These are phyloP conservation scores for Callaeas wilsoni DNA, from an alignment of 2,113 vertebrate species.

Conservation along the genomic window DNA sequence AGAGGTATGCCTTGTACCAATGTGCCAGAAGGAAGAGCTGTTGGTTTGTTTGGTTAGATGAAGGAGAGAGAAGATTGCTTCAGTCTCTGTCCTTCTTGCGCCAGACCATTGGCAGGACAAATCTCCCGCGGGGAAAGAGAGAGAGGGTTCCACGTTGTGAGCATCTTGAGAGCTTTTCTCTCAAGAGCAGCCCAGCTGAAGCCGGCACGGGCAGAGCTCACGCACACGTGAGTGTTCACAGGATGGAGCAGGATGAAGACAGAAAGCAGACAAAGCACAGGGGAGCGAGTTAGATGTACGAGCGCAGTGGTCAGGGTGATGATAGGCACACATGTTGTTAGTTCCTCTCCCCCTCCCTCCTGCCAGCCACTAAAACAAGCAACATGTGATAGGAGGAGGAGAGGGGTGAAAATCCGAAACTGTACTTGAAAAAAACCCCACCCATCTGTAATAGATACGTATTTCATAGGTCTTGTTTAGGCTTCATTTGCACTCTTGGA, in stretches of 20 bases:
- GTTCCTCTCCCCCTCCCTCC: slow-evolving; percentile 59
- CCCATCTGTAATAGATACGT: slow-evolving; percentile 12
- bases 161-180: too few relatives aligned
- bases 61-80: not conserved
- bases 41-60: not conserved
- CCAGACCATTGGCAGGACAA: not conserved
- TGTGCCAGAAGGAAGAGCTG: not conserved
- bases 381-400: slow-evolving; percentile 41
- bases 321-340: slow-evolving; percentile 61
- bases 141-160: not conserved
- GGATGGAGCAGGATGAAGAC: not conserved
- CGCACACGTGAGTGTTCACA: not conserved
- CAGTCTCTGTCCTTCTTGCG: not conserved
- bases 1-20: not conserved
- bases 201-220: not conserved
- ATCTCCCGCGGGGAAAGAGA: not conserved
- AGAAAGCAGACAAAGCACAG: slow-evolving; percentile 23
- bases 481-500: not conserved
- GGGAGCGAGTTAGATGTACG: not conserved
- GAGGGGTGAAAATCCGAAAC: slow-evolving; percentile 13
- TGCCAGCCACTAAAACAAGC: slow-evolving; percentile 58
- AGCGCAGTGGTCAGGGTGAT: slow-evolving; percentile 55
- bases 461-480: not conserved
- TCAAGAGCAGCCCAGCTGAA: not conserved
- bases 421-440: not conserved